These are phyloP conservation scores for Schlechtendalia chinensis DNA, from an alignment of 1,140 invertebrate species.

Conservation along the genomic window DNA sequence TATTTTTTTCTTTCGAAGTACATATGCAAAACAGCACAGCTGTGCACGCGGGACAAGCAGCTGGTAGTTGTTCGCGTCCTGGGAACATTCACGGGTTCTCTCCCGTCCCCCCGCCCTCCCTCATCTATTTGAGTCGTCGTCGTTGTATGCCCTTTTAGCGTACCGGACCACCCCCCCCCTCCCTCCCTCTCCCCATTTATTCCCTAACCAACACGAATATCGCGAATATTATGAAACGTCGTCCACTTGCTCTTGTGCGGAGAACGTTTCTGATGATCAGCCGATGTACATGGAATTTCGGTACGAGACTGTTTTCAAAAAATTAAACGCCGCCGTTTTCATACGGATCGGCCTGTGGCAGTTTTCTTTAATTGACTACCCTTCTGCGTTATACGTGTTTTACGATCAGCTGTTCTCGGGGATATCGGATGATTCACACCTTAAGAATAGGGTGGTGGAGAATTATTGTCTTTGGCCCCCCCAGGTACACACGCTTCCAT, in stretches of 20 bases:
- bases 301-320: neutral
- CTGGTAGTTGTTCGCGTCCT: constrained; percentile 23
- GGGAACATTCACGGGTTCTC: constrained; percentile 32
- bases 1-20: constrained; percentile 20
- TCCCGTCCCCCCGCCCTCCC: no score
- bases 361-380: constrained; percentile 25
- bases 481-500: neutral
- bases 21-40: constrained; percentile 46
- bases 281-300: neutral
- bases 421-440: constrained; percentile 47
- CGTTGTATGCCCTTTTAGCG: neutral
- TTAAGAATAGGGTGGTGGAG: constrained; percentile 39
- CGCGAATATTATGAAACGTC: neutral
- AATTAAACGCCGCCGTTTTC: neutral
- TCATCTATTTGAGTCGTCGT: neutral
- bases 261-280: neutral
- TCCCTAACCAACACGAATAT: neutral
- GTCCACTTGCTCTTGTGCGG: neutral
- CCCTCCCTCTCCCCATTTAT: no score
- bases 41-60: constrained; percentile 44
- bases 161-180: neutral
- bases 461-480: constrained; percentile 43
- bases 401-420: constrained; percentile 43
- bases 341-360: neutral
- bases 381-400: constrained; percentile 20